phyloP scores from a whole-genome alignment of 2,113 vertebrate species.

The Prionailurus viverrinus region DNA sequence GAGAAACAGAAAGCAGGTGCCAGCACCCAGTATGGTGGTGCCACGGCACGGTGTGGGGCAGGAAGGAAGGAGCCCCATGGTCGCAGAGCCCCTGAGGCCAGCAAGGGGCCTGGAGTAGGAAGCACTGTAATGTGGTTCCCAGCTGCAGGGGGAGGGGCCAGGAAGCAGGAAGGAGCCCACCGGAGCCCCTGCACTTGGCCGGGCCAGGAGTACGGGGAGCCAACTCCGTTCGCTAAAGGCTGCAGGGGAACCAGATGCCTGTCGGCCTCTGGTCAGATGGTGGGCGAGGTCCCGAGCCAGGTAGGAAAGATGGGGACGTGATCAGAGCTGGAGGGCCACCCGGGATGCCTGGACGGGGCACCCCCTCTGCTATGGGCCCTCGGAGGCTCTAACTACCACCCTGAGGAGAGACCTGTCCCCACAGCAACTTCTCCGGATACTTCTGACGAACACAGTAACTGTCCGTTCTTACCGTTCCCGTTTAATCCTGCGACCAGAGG shows the following conservation, averaged over 20 bases:
- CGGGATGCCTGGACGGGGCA: too few relatives aligned
- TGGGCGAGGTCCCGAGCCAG: background rate
- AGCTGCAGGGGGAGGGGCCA: background rate
- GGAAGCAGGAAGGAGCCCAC: background rate
- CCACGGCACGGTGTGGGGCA: background rate
- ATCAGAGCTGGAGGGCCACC: too few relatives aligned
- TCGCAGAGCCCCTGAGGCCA: too few relatives aligned
- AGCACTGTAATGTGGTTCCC: background rate
- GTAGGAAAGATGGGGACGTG: background rate
- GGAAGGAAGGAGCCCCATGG: background rate
- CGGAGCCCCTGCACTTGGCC: too few relatives aligned
- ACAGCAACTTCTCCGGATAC: background rate
- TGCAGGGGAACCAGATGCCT: background rate
- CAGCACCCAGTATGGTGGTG: background rate
- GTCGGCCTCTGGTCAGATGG: background rate
- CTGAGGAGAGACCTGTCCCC: background rate
- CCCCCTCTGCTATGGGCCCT: background rate
- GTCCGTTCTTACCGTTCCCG: background rate
- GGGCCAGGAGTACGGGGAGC: too few relatives aligned
- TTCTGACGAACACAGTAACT: background rate
- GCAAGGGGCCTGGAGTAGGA: background rate
- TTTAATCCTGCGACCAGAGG: background rate
- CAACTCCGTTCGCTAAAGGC: too few relatives aligned
- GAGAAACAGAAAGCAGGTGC: background rate
- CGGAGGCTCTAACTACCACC: background rate